Percentiles rank a stretch among this genome's conserved stretches.
These are phyloP conservation scores for Trissonchulus sp. DNA, from an alignment of 2,888 invertebrate genomes.

Conservation along the genomic window DNA sequence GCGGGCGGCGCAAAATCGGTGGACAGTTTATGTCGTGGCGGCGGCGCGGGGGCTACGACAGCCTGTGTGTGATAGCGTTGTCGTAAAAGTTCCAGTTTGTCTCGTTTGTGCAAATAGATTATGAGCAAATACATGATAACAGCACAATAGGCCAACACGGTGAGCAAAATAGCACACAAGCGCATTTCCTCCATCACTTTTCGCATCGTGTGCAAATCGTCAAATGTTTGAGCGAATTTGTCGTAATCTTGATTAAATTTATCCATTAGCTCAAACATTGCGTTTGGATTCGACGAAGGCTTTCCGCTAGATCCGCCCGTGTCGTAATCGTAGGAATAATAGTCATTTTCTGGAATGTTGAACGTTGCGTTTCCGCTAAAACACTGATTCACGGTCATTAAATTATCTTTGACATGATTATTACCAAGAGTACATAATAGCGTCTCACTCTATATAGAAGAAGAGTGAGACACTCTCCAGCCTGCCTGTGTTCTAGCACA, in stretches of 20 bases:
- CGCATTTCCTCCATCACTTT: neutral
- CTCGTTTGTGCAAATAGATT: neutral
- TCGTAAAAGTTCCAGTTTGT: neutral
- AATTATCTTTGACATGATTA: too few relatives aligned
- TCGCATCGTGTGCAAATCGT: neutral
- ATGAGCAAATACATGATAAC: neutral
- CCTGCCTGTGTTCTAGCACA: too few relatives aligned
- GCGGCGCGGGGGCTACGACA: neutral
- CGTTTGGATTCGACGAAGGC: neutral
- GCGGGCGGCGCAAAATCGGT: too few relatives aligned
- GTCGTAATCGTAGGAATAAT: neutral
- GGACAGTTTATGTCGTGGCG: too few relatives aligned
- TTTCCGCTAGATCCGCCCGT: neutral
- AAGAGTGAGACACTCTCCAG: too few relatives aligned
- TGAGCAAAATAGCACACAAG: neutral
- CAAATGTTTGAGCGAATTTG: neutral
- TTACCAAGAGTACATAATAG: too few relatives aligned
- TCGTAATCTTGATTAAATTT: neutral
- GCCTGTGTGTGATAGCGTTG: neutral
- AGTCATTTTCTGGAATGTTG: neutral
- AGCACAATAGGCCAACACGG: neutral
- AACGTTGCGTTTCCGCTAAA: neutral
- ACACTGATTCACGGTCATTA: too few relatives aligned
- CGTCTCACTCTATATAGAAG: too few relatives aligned
- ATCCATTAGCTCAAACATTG: neutral